Conservation (phyloP, 2,888 invertebrate species). For the Drosophila cyrtoloma region DNA sequence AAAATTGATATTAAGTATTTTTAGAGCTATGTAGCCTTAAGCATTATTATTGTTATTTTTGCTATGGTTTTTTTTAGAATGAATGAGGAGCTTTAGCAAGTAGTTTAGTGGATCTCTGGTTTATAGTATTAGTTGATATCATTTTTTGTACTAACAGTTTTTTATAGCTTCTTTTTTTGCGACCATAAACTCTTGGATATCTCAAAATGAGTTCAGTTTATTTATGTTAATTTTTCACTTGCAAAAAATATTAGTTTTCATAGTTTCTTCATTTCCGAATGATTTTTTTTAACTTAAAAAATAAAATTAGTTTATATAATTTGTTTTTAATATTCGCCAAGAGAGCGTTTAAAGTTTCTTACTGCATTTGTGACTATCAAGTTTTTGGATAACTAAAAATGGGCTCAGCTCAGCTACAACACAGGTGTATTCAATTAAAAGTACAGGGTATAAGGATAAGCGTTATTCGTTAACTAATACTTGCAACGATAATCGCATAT, state of each 20-base stretch:
- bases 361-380: background rate
- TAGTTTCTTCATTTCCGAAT: no score
- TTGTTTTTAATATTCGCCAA: background rate
- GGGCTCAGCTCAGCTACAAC: background rate
- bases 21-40: background rate
- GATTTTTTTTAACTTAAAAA: no score
- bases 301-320: background rate
- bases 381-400: background rate
- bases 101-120: background rate
- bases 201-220: background rate
- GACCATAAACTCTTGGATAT: background rate
- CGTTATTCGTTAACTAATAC: constrained; percentile 18
- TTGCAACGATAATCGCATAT: constrained; percentile 37
- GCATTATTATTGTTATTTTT: background rate
- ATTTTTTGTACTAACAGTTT: background rate
- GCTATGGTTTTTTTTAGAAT: background rate
- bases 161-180: no score
- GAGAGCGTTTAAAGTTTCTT: no score
- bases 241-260: background rate
- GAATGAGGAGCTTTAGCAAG: no score
- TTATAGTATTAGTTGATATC: background rate
- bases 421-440: background rate
- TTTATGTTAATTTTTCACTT: no score
- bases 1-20: background rate
- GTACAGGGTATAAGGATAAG: constrained; percentile 25